Percentiles rank a stretch among this genome's conserved stretches.
These are phyloP conservation scores for Rhagonycha lutea DNA, from an alignment of 2,888 invertebrate genomes.

Conservation along the genomic window DNA sequence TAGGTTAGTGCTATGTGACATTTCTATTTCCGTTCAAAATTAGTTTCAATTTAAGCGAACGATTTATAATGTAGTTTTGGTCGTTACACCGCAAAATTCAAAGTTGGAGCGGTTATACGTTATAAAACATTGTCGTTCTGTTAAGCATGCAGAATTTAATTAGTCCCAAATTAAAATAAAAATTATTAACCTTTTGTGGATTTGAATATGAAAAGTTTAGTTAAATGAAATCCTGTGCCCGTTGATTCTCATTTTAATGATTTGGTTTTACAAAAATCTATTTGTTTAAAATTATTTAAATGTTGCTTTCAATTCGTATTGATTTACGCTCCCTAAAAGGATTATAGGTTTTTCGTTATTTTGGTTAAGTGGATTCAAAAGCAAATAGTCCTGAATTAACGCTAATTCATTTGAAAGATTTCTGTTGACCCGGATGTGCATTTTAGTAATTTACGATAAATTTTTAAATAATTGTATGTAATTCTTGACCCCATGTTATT, in stretches of 20 bases:
- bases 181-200: not conserved
- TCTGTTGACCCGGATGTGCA: not conserved
- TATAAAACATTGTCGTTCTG: not conserved
- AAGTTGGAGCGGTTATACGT: not conserved
- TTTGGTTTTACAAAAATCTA: not conserved
- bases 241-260: not conserved
- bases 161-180: not conserved
- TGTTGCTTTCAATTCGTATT: not conserved
- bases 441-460: not conserved
- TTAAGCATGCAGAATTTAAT: not conserved
- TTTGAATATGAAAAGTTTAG: not conserved
- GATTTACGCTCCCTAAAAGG: not conserved
- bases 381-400: not conserved
- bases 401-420: not conserved
- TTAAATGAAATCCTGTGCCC: not conserved
- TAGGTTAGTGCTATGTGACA: not conserved
- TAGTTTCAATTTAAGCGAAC: constrained; percentile 4
- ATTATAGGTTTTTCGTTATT: not conserved
- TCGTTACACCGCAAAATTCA: not conserved
- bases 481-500: not conserved
- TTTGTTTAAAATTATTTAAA: not conserved
- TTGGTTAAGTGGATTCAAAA: not conserved
- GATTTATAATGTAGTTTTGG: constrained; percentile 2
- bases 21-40: constrained; percentile 9
- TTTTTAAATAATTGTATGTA: not conserved